Evolutionary conservation across 2,888 invertebrate species (phyloP).

Genomic region (Dorcus parallelipipedus): DNA sequence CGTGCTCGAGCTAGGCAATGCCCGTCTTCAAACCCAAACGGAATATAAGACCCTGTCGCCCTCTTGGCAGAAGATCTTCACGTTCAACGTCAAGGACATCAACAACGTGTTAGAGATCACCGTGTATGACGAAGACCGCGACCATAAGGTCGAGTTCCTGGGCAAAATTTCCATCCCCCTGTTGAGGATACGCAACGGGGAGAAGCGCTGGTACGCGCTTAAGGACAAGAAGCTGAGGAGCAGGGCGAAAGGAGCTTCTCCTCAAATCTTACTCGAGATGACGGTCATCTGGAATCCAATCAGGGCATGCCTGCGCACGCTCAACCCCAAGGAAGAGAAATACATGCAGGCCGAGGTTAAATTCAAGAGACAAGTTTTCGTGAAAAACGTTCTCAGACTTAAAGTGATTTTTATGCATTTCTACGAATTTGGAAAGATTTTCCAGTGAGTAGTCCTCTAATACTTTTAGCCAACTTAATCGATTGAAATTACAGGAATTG

Average conservation of each 20-base stretch:
- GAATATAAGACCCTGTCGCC: slow-evolving; percentile 97
- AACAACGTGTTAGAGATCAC: slow-evolving; percentile 92
- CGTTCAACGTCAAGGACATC: slow-evolving; percentile 95
- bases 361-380: slow-evolving; percentile 92
- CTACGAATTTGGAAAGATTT: slow-evolving; percentile 84
- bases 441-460: slow-evolving; percentile 67
- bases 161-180: slow-evolving; percentile 81
- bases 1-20: slow-evolving; percentile 91
- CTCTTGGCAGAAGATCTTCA: slow-evolving; percentile 98
- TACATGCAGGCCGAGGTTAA: slow-evolving; percentile 92
- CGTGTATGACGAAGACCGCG: slow-evolving; percentile 96
- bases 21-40: slow-evolving; percentile 94
- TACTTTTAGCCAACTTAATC: neutral
- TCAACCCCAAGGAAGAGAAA: slow-evolving; percentile 94
- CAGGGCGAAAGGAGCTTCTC: slow-evolving; percentile 87
- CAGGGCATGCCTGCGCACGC: slow-evolving; percentile 85
- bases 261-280: slow-evolving; percentile 90
- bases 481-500: slow-evolving; percentile 66
- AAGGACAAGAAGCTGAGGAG: slow-evolving; percentile 92
- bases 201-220: slow-evolving; percentile 92
- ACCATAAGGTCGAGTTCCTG: slow-evolving; percentile 96
- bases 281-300: slow-evolving; percentile 89
- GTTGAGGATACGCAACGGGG: slow-evolving; percentile 80
- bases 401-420: slow-evolving; percentile 86
- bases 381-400: slow-evolving; percentile 88